phyloP scores from a whole-genome alignment of 2,113 vertebrate genomes.

The human region DNA sequence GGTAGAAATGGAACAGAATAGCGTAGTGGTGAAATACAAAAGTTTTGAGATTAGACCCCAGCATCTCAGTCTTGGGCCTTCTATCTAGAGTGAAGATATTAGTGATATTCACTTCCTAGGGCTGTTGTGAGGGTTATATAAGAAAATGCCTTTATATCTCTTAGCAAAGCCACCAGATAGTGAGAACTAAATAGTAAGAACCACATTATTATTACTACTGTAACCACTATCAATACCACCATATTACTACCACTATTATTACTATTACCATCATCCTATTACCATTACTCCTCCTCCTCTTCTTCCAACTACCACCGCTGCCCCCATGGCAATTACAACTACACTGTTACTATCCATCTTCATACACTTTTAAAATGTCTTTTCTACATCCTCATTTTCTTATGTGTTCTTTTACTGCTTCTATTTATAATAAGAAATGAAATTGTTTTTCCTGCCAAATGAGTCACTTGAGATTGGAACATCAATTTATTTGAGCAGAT shows the following conservation, averaged over 20 bases:
- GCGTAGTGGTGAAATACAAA: background rate
- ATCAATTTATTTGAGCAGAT: constrained; percentile 61
- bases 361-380: background rate
- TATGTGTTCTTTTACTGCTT: constrained; percentile 17
- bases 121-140: background rate
- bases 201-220: background rate
- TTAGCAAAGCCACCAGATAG: background rate
- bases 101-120: background rate
- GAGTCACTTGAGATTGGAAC: background rate
- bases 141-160: background rate
- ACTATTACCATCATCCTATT: background rate
- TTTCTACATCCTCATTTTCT: background rate
- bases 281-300: background rate
- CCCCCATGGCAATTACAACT: background rate
- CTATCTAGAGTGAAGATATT: background rate
- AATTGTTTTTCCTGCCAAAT: constrained; percentile 47
- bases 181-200: background rate
- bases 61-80: background rate
- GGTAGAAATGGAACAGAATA: background rate
- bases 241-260: background rate
- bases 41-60: background rate
- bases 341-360: background rate
- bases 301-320: background rate
- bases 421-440: constrained; percentile 22
- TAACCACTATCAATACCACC: background rate